Evolutionary conservation across 2,113 vertebrate genomes (phyloP), one percentile per base, ranked within the genome.

Genomic region (Poeciliopsis prolifica): DNA sequence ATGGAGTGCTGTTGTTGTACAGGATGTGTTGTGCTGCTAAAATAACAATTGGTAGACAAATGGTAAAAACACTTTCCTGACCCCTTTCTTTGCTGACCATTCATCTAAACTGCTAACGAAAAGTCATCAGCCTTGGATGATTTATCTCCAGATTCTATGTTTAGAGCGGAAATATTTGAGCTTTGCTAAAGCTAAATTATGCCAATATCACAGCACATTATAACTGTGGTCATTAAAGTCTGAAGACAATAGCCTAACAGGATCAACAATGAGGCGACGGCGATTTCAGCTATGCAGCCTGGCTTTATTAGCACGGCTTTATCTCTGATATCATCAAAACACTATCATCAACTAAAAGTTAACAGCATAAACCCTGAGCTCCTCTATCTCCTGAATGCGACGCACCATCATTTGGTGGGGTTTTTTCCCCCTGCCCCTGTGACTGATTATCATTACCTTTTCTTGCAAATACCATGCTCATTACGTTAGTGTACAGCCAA

Each of bases 391-490:
- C 86, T 86, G 85, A 90, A 92, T 86, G 87, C 84, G 86, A 87
- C 84, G 78, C 87, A 81, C 91, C 84, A 92, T 93, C 92, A 93
- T 94, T 92, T 90, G 87, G 83, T 51, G 91, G 42, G 90, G 42
- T 87, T 93, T 90, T 64, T 87, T 93, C 89, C 89, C 86, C 83
- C 88, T 86, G 84, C 87, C 90, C 83, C 83, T 67, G 82, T 93
- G 95, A 95, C 92, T 92, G 92, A 92, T 95, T 93, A 93, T 94
- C 94, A 93, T 93, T 75, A 80, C 95, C 92, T 93, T 93, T 94
- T 95, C 91, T 91, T 96, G 94, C 92, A 93, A 95, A 95, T 96
- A 93, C 92, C 92, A 91, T 91, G 91, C 94, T 94, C 94, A 94
- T 95, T 94, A 94, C 88, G 89, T 88, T 92, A 90, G 94, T 91